Evolutionary conservation across 2,888 invertebrate species (phyloP).

Genomic region (Drosophila sordidapex): DNA sequence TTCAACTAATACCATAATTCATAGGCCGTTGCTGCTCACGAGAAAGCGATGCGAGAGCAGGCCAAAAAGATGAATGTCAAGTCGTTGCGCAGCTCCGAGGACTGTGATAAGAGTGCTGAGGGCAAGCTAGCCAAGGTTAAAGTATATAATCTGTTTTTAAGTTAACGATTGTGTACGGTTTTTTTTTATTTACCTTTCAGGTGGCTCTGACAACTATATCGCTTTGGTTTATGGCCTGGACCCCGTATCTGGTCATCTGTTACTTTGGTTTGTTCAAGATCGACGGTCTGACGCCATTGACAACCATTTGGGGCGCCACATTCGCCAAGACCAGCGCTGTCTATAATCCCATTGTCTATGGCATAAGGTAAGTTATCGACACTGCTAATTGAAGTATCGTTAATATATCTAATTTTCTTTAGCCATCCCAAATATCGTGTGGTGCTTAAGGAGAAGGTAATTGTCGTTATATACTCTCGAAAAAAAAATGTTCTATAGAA

Average conservation of each 20-base stretch:
- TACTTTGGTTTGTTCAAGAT: constrained; percentile 91
- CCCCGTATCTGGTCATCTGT: constrained; percentile 94
- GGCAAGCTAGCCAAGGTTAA: constrained; percentile 91
- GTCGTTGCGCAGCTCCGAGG: constrained; percentile 92
- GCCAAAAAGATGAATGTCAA: constrained; percentile 98
- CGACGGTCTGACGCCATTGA: constrained; percentile 90
- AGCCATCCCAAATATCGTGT: constrained; percentile 88
- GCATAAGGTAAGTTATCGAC: constrained; percentile 89
- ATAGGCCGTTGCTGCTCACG: constrained; percentile 86
- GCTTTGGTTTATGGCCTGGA: constrained; percentile 97
- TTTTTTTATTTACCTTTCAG: constrained; percentile 59
- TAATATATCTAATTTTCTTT: neutral
- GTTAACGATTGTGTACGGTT: neutral
- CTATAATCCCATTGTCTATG: constrained; percentile 96
- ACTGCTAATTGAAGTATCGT: neutral
- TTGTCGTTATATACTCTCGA: neutral
- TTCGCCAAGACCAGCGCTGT: constrained; percentile 96
- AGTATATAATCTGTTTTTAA: neutral
- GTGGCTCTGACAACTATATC: constrained; percentile 95
- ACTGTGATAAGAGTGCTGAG: constrained; percentile 92
- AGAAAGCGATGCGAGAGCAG: constrained; percentile 94
- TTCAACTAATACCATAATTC: neutral
- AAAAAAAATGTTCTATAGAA: neutral
- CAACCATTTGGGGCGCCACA: constrained; percentile 95
- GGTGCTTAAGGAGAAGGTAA: constrained; percentile 86